Base-by-base conservation (phyloP, 2,113 vertebrate species). In the Nothocercus julius region DNA sequence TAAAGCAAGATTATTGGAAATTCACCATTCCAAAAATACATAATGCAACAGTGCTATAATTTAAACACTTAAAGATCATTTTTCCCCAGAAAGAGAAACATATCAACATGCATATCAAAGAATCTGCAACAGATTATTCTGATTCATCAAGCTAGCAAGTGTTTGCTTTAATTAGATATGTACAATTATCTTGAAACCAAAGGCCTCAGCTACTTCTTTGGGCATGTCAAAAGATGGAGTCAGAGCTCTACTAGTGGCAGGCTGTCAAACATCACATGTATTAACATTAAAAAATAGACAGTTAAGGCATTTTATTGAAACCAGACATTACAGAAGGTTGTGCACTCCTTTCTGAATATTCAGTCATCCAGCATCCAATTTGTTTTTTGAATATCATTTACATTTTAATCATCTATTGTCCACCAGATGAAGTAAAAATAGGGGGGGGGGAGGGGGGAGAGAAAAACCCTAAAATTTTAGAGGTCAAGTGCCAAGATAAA, bases 401-500 rank as follows among this genome's bases (percentile, higher is more conserved):
- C 2, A 22, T 69, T 64, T 76, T 68, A 20, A 64, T 16, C 22
- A 63, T 21, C 13, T 79, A 6, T 2, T 25, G 21, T 78, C 34
- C 47, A 28, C 24, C 0, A 87, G 13, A 63, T 58, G 5, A 77
- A 38, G 13, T 3, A 73, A 79, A 92, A 89, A 34, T 7, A 6
- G 5, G 44, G 15, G 44, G 44, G 44, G 44, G 44, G 44, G 44
- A 13, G 40, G 40, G n/a, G 0, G 0, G 74, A 69, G 84, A 32
- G 63, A 88, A 82, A 19, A 72, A 64, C 0, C 0, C 5, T 67
- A 19, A 47, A 61, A 30, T 61, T 87, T 75, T 13, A 75, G 28
- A 0, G 1, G 6, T 61, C 22, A 84, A 78, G 15, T 17, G 13
- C 83, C 5, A 18, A 54, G 15, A 14, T 0, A 25, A 53, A 49